Evolutionary conservation across 2,113 vertebrate genomes (phyloP).

Genomic region (Muntiacus muntjak): DNA sequence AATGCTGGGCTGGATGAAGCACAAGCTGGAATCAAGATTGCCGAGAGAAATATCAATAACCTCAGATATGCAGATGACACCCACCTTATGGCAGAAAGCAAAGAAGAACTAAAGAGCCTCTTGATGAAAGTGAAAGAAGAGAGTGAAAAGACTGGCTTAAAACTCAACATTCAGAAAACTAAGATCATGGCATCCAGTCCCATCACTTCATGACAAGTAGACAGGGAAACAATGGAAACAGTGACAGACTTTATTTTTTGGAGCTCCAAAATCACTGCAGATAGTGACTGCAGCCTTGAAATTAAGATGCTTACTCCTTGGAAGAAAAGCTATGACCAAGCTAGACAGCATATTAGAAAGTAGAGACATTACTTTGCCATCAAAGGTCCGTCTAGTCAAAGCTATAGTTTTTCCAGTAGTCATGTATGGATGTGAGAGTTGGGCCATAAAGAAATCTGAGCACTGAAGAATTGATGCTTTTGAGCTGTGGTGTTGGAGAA

Average conservation of each 20-base stretch:
- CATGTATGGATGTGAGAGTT: not conserved
- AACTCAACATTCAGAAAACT: not conserved
- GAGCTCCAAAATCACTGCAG: not conserved
- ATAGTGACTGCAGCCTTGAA: not conserved
- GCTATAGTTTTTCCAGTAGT: not conserved
- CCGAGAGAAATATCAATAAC: accelerated
- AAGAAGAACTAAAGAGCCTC: not conserved
- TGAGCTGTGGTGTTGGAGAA: not conserved
- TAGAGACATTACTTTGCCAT: not conserved
- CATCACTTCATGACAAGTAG: not conserved
- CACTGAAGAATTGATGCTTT: not conserved
- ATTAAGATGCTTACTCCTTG: not conserved
- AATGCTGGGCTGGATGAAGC: not conserved
- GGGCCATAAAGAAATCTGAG: not conserved
- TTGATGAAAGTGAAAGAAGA: too few species aligned
- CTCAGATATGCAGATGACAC: not conserved
- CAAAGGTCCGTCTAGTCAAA: not conserved
- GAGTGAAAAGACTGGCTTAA: not conserved
- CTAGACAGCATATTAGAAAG: not conserved
- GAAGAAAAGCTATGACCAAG: not conserved
- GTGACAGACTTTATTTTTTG: not conserved
- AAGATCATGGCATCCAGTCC: not conserved
- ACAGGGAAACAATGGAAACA: not conserved
- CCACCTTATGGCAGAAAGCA: accelerated
- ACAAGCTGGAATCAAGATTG: not conserved